Percentiles rank a stretch among this genome's conserved stretches.
Evolutionary conservation across 2,113 vertebrate genomes (phyloP).

Genomic region (Paramormyrops kingsleyae): DNA sequence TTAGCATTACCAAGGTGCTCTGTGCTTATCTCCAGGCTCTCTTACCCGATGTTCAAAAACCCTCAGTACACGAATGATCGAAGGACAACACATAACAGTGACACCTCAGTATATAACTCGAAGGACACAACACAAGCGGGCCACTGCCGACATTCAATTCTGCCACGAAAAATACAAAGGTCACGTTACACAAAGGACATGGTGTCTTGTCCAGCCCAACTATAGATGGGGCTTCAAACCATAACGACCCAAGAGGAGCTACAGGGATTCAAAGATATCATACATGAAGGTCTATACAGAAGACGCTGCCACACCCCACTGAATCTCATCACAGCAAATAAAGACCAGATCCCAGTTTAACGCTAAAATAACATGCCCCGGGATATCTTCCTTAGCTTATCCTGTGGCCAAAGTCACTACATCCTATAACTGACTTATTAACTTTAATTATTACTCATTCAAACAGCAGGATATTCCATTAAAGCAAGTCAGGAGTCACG

Average conservation of each 20-base stretch:
- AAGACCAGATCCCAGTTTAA: background rate
- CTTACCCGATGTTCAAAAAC: background rate
- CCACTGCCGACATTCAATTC: background rate
- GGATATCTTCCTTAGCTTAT: background rate
- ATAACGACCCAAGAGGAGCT: background rate
- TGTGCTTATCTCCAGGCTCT: background rate
- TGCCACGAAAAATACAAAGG: background rate
- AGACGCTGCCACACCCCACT: conserved; percentile 4
- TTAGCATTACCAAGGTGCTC: background rate
- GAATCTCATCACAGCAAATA: background rate
- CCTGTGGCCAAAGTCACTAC: background rate
- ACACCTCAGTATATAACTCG: background rate
- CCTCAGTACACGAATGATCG: background rate
- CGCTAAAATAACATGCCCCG: background rate
- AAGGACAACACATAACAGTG: background rate
- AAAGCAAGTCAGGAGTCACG: background rate
- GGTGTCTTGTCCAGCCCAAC: background rate
- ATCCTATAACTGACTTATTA: background rate
- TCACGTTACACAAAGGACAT: background rate
- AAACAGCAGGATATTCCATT: conserved; percentile 7
- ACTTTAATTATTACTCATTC: conserved; percentile 8
- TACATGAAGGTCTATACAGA: conserved; percentile 6
- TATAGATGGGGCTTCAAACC: background rate
- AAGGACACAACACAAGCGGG: background rate
- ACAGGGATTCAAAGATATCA: background rate